Evolutionary conservation across 2,888 invertebrate genomes (phyloP), one percentile per base, ranked within the genome.

Genomic region (Elgonia sp.): DNA sequence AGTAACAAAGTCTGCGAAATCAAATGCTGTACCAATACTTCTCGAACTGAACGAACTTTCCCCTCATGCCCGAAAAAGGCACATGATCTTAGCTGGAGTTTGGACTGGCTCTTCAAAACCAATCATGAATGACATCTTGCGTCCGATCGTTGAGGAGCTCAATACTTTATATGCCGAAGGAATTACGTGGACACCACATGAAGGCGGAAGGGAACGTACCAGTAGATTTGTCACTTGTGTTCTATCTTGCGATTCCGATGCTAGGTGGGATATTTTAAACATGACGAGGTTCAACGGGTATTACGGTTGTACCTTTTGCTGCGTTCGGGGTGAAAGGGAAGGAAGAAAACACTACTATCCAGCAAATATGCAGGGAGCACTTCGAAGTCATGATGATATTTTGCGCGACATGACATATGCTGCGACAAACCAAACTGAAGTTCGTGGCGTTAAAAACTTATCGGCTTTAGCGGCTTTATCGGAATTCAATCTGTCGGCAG

Each of bases 391-490:
- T 57, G 6, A 72, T 9, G n/a, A 72, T 18, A 72, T 73, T 6
- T 1, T 73, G 16, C 29, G 20, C 8, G 73, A 73, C 21, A 10
- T 9, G 14, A 16, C 42, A 29, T 21, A n/a, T n/a, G 42, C 42
- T 16, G 55, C 57, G 16, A 67, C 29, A 3, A 29, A 1, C 1
- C 3, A 5, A 29, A 3, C 1, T 5, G 5, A 29, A 29, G 7
- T 46, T 5, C 80, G 60, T 65, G 86, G 86, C 0, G 83, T 86
- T 0, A 86, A 86, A 55, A 77, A 83, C 20, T 20, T 62, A n/a
- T 70, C 79, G 3, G 62, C 67, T 12, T 57, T 86, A 9, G 65
- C 40, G 14, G 10, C 16, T 29, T 37, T 87, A 60, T 73, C 72
- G 0, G 46, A 79, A 21, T 83, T 87, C 50, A 75, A 87, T 40